A percentile compares a stretch with the other conserved stretches of the same genome.
Conservation (phyloP, 2,113 vertebrate genomes). For the Ursus arctos region DNA sequence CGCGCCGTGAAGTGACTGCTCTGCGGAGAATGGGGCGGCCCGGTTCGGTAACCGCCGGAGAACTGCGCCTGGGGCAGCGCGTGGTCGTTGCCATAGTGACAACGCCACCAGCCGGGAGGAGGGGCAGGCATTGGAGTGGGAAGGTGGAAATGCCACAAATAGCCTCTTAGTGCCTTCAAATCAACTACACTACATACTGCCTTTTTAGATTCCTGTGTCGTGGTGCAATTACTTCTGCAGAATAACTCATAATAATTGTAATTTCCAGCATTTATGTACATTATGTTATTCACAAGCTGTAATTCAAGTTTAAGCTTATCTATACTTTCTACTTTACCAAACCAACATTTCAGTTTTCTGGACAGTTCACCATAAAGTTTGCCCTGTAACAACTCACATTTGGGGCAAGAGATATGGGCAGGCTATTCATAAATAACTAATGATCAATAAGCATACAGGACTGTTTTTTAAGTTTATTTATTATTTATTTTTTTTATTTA, state of each 20-base stretch:
- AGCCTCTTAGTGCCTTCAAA: background rate
- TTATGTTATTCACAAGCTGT: background rate
- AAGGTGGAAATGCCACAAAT: background rate
- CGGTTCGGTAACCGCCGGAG: accelerated
- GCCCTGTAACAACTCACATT: background rate
- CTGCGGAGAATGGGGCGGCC: background rate
- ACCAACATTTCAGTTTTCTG: background rate
- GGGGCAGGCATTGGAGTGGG: background rate
- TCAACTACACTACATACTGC: background rate
- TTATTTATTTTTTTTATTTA: background rate
- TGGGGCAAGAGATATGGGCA: background rate
- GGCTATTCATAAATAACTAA: background rate
- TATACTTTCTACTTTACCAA: conserved; percentile 19
- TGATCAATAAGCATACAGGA: background rate
- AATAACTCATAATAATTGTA: background rate
- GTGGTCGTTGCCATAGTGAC: conserved; percentile 68
- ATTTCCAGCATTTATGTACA: background rate
- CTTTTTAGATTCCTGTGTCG: background rate
- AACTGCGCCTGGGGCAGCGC: background rate
- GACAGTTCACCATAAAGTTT: background rate
- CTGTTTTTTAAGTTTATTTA: background rate
- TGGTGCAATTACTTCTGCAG: background rate
- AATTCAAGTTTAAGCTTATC: background rate
- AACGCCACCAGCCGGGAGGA: background rate
- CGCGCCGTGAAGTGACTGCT: accelerated